Conservation (phyloP, 2,797 vertebrate genomes). For the Odontamblyopus rebecca region DNA sequence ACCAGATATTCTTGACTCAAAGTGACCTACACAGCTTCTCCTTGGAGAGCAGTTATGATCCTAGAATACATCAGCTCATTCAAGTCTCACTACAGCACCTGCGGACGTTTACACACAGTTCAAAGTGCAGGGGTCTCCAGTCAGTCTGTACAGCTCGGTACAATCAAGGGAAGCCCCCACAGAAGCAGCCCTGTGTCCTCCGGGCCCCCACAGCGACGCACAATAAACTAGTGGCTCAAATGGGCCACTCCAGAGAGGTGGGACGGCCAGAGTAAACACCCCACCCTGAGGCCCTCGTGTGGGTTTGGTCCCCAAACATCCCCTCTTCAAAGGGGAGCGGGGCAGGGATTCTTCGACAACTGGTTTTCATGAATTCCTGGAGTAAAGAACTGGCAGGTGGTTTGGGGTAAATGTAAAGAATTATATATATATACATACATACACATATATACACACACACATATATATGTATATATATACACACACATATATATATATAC, state of each 20-base stretch:
- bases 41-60: background rate
- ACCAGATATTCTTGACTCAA: background rate
- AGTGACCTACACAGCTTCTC: background rate
- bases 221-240: constrained; percentile 69
- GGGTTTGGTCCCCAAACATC: constrained; percentile 59
- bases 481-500: background rate
- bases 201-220: constrained; percentile 56
- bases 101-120: constrained; percentile 26
- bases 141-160: constrained; percentile 56
- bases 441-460: background rate
- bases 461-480: background rate
- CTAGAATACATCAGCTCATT: constrained; percentile 1
- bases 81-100: constrained; percentile 23
- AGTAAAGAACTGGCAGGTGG: background rate
- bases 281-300: constrained; percentile 38
- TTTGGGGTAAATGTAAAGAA: background rate
- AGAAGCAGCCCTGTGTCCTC: constrained; percentile 40
- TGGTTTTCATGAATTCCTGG: constrained; percentile 17
- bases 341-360: constrained; percentile 6
- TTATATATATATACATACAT: background rate
- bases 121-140: constrained; percentile 51
- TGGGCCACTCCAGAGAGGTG: constrained; percentile 55
- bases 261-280: constrained; percentile 55
- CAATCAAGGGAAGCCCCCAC: constrained; percentile 74
- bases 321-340: constrained; percentile 60